Conservation (phyloP, 2,888 invertebrate genomes). For the Drosophila mulleri region DNA sequence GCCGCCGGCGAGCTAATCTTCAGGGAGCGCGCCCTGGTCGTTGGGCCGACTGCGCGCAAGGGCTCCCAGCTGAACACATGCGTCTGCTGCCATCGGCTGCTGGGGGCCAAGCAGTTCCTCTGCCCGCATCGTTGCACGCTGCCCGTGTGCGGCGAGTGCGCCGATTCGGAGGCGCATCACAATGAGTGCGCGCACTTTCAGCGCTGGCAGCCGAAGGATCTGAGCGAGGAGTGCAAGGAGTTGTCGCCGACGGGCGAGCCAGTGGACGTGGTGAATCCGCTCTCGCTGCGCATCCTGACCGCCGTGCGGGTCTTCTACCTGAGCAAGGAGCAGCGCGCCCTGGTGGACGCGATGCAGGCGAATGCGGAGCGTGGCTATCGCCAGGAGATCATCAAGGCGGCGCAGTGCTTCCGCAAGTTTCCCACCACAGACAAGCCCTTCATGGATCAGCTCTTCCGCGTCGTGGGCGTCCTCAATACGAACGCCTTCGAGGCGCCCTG, state of each 20-base stretch:
- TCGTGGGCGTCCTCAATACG: conserved; percentile 84
- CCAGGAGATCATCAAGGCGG: conserved; percentile 82
- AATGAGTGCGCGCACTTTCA: conserved; percentile 89
- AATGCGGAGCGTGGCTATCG: conserved; percentile 83
- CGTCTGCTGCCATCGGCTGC: conserved; percentile 87
- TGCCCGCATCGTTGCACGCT: conserved; percentile 89
- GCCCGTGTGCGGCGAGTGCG: conserved; percentile 89
- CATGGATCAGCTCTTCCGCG: conserved; percentile 81
- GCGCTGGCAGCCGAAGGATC: conserved; percentile 86
- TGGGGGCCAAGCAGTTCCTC: conserved; percentile 83
- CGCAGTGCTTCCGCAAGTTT: conserved; percentile 83
- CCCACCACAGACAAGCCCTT: conserved; percentile 82
- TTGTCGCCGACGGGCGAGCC: background rate
- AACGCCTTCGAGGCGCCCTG: conserved; percentile 85
- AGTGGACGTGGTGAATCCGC: conserved; percentile 70
- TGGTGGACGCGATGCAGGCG: conserved; percentile 84
- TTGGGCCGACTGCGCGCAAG: conserved; percentile 88
- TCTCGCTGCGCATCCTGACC: conserved; percentile 82
- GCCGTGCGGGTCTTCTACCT: conserved; percentile 83
- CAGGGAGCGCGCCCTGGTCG: conserved; percentile 89
- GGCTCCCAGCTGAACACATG: conserved; percentile 87
- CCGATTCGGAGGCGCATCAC: conserved; percentile 87
- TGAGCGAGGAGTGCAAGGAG: conserved; percentile 36
- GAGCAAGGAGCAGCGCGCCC: conserved; percentile 76
- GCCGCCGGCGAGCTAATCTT: conserved; percentile 89